Percentiles rank a stretch among this genome's conserved stretches.
Evolutionary conservation across 1,140 invertebrate species (phyloP).

Genomic region (Drosophila bocki): DNA sequence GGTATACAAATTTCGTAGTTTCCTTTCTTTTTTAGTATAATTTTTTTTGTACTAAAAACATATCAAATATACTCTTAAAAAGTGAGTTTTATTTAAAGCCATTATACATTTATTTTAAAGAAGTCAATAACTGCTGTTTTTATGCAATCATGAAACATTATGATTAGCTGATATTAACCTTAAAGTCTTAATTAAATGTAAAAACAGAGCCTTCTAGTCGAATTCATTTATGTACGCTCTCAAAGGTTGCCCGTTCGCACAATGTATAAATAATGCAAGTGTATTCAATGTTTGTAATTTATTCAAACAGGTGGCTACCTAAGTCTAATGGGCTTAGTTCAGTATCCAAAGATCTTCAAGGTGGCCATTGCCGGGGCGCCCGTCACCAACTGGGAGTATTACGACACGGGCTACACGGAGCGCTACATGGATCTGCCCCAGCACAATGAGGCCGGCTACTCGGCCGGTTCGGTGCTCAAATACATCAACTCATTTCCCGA

Average conservation of each 20-base stretch:
- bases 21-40: no score
- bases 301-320: slow-evolving; percentile 89
- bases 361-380: slow-evolving; percentile 98
- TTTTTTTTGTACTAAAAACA: no score
- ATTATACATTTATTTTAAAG: neutral
- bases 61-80: no score
- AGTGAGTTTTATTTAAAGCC: no score
- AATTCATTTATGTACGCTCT: neutral
- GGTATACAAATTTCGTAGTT: no score
- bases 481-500: slow-evolving; percentile 95
- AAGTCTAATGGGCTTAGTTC: slow-evolving; percentile 93
- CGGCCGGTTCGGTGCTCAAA: slow-evolving; percentile 91
- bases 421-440: slow-evolving; percentile 98
- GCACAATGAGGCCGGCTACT: slow-evolving; percentile 92
- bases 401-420: slow-evolving; percentile 96
- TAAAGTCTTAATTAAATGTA: neutral
- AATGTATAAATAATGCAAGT: neutral
- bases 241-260: neutral
- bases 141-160: neutral
- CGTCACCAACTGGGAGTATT: slow-evolving; percentile 97
- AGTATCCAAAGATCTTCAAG: slow-evolving; percentile 93
- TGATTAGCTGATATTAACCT: neutral
- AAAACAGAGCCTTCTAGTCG: neutral
- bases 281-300: slow-evolving; percentile 5
- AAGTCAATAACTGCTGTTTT: neutral